Evolutionary conservation across 1,140 invertebrate genomes (phyloP), one percentile per base, ranked within the genome.

Genomic region (Drosophila sucinea): DNA sequence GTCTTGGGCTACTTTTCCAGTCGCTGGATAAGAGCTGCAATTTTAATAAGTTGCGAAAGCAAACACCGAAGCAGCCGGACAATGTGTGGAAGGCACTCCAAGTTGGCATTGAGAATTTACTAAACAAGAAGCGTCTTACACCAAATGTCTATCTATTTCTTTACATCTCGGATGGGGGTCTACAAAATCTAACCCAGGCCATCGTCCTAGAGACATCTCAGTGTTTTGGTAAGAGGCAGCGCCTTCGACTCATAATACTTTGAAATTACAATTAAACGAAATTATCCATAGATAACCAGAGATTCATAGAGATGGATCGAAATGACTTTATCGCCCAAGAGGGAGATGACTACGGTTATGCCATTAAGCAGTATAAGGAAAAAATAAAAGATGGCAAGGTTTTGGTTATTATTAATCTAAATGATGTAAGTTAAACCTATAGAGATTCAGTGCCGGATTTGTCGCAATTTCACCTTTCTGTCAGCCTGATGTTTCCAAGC

Each of bases 361-460:
- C 77, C 40, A 91, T 92, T 56, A 66, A 79, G 25, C 67, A 75
- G 33, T 92, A 79, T 27, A 91, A 86, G 57, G 68, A 40, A 11
- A 91, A 82, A 65, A 23, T 92, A 0, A 66, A 79, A 1, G 47
- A 85, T 1, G 86, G 91, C n/a, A 86, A 81, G 44, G 90, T 91
- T 23, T 81, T 91, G 29, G 60, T 91, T 5, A 90, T 91, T 23
- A 75, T 73, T 0, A 79, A 91, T 70, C 74, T 92, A 0, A 92
- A 91, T 56, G 75, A 90, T 30, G 90, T 84, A 54, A 78, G 70
- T 68, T 6, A n/a, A 51, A 1, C 23, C 17, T 38, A 30, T 4
- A 30, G 1, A 38, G 6, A 38, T 8, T 33, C 32, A 33, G 5
- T 33, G 32, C 5, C 5, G 3, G 32, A 33, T 33, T 33, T 33